Evolutionary conservation across 2,113 vertebrate species (phyloP), one percentile per base, ranked within the genome.

Genomic region (Cathartes aura): DNA sequence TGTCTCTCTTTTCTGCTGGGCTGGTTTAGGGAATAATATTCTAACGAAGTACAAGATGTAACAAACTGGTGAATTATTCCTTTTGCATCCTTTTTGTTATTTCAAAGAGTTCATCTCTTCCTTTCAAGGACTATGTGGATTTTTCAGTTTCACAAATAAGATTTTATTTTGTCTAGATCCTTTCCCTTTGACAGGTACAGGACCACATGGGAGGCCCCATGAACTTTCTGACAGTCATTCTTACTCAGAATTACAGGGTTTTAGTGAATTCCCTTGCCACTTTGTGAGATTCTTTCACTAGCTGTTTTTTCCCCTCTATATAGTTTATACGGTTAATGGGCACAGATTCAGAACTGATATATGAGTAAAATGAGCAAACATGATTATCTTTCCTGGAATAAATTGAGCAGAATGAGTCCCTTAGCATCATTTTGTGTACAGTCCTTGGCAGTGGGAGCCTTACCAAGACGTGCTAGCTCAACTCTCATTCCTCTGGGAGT

Each of bases 91-190:
- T 73, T n/a, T n/a, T n/a, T 71, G 19, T 70, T 88, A 17, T 82
- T 97, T 53, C 6, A 5, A 63, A 60, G n/a, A 66, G n/a, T 66
- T 88, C 5, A 18, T 68, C 11, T 7, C 12, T 10, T 86, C 11
- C 45, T 92, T 90, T 92, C 48, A 59, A 80, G 36, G n/a, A 64
- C 70, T 45, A 43, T 1, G 2, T 84, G 47, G 29, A 70, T 89
- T 81, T 85, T 71, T 82, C 53, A 53, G 24, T 87, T 90, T 93
- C 93, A 94, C 45, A 73, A 90, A 43, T 36, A 84, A 83, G 87
- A 87, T 78, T 40, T 82, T 56, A 67, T 30, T 84, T 95, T 93
- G 22, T 79, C 62, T 42, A 68, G 58, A 47, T 82, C 45, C 67
- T 84, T 76, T 94, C 38, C 67, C 32, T 87, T 55, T 82, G 21